Conservation (phyloP, 2,797 vertebrate genomes). For the Spinibarbus caldwelli region DNA sequence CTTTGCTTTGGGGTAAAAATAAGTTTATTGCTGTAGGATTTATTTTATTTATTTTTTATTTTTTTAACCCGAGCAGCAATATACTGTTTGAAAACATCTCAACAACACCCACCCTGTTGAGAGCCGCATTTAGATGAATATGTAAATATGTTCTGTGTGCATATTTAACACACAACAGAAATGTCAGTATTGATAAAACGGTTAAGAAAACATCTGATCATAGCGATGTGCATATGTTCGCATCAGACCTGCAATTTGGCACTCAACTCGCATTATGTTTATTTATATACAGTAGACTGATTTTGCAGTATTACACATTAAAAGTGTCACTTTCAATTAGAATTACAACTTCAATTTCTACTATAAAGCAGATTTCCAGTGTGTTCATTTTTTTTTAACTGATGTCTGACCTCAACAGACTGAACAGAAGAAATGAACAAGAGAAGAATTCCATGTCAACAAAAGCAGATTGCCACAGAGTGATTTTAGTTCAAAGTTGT, state of each 20-base stretch:
- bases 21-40: no score
- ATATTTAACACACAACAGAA: neutral
- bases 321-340: neutral
- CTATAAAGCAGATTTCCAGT: neutral
- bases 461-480: neutral
- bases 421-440: neutral
- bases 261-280: neutral
- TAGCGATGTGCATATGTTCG: neutral
- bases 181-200: conserved; percentile 6
- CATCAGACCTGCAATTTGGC: neutral
- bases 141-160: neutral
- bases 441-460: neutral
- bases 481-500: neutral
- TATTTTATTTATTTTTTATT: neutral
- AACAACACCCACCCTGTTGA: neutral
- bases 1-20: neutral
- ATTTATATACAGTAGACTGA: neutral
- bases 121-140: neutral
- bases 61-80: neutral
- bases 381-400: neutral
- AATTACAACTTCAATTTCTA: neutral
- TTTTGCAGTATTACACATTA: neutral
- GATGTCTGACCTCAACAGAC: neutral
- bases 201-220: conserved; percentile 5
- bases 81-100: neutral